Percentiles rank a stretch among this genome's conserved stretches.
These are phyloP conservation scores for Halocynthia aurantium DNA, from an alignment of 23 tunicate species.

Conservation along the genomic window DNA sequence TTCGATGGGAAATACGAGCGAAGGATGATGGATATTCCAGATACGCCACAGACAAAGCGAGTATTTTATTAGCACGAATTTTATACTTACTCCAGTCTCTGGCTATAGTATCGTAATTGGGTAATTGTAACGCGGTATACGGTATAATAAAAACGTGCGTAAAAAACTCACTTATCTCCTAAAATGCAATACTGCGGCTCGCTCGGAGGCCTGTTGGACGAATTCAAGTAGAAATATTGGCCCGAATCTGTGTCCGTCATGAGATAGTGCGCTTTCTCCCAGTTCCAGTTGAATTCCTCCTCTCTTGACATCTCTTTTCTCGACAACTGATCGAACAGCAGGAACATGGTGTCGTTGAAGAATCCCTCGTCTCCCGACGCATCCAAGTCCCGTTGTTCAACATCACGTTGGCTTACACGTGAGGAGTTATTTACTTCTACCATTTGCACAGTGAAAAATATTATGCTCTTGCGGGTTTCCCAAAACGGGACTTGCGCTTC, in stretches of 20 bases:
- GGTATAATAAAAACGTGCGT: background rate
- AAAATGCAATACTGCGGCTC: slow-evolving; percentile 76
- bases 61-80: too few relatives aligned
- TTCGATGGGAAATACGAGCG: too few relatives aligned
- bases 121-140: too few relatives aligned
- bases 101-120: too few relatives aligned
- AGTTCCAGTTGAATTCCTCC: slow-evolving; percentile 24
- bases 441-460: background rate
- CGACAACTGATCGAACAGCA: slow-evolving; percentile 1
- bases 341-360: background rate
- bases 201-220: slow-evolving; percentile 51
- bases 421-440: background rate
- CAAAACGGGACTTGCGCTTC: background rate
- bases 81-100: too few relatives aligned
- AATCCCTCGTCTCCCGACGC: background rate
- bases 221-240: slow-evolving; percentile 35
- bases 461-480: slow-evolving; percentile 1
- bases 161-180: slow-evolving; percentile 45
- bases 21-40: too few relatives aligned
- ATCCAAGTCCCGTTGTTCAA: too few relatives aligned
- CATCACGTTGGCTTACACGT: background rate
- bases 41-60: too few relatives aligned
- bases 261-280: slow-evolving; percentile 27
- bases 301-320: background rate
- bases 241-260: slow-evolving; percentile 42